These are phyloP conservation scores for Micropoecilia bifurca DNA, from an alignment of 2,797 vertebrate genomes.

Conservation along the genomic window DNA sequence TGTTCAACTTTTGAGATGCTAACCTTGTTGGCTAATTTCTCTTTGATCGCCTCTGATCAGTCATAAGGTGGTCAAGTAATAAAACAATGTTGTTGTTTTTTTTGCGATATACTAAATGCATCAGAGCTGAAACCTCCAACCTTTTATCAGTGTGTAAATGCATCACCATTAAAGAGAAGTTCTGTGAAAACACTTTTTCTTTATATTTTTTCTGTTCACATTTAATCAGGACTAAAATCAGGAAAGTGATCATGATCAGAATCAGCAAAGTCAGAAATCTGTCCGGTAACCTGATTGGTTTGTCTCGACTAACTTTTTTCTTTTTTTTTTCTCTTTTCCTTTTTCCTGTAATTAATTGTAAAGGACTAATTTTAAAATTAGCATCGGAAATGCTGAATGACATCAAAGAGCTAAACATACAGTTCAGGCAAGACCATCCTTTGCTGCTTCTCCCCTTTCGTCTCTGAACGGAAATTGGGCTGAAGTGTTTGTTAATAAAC, in stretches of 20 bases:
- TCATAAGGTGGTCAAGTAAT: not conserved
- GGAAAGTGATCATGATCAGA: not conserved
- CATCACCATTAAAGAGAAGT: not conserved
- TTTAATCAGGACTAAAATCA: not conserved
- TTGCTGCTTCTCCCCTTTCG: constrained; percentile 31
- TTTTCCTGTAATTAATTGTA: not conserved
- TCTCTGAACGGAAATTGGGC: constrained; percentile 76
- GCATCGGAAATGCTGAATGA: constrained; percentile 4
- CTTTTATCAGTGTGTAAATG: not conserved
- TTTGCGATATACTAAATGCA: not conserved
- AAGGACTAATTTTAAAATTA: not conserved
- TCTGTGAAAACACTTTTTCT: not conserved
- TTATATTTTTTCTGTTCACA: not conserved
- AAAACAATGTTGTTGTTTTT: not conserved
- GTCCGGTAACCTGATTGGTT: not conserved
- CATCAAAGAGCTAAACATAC: not conserved
- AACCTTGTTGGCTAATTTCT: not conserved
- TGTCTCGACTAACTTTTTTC: not conserved
- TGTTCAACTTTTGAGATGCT: not conserved
- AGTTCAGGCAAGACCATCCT: constrained; percentile 18
- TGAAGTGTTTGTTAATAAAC: constrained; percentile 87
- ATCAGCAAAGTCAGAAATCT: not conserved
- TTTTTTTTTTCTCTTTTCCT: not conserved
- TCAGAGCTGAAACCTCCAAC: not conserved
- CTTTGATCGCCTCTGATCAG: not conserved